phyloP scores from a whole-genome alignment of 2,113 vertebrate species.

The Tachuris rubrigastra region DNA sequence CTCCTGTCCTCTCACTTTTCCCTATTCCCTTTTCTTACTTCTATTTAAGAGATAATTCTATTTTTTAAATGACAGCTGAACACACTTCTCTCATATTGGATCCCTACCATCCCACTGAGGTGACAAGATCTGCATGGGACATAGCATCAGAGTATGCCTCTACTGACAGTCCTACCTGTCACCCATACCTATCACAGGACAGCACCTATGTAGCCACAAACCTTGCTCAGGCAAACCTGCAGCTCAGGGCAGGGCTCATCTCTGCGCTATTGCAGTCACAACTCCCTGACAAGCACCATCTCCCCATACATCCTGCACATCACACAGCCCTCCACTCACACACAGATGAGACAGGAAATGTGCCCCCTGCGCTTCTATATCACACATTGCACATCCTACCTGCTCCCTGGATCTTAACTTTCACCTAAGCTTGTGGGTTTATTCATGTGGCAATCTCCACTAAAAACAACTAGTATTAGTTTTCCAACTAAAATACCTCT shows the following conservation, averaged over 20 bases:
- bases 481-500: background rate
- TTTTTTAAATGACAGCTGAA: background rate
- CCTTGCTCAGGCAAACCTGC: background rate
- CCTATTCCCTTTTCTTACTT: background rate
- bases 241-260: background rate
- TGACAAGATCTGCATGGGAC: background rate
- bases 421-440: background rate
- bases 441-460: background rate
- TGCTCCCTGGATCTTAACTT: background rate
- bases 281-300: background rate
- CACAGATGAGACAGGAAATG: background rate
- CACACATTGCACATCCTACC: background rate
- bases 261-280: rapidly evolving
- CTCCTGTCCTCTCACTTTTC: background rate
- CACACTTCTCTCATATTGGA: background rate
- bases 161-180: background rate
- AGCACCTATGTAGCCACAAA: rapidly evolving
- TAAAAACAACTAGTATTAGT: background rate
- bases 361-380: background rate
- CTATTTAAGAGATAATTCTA: background rate
- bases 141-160: background rate
- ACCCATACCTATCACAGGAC: too few species aligned
- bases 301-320: rapidly evolving
- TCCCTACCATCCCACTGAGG: background rate
- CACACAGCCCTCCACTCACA: background rate